Base-by-base conservation (phyloP, 2,797 vertebrate species). In the Psittacula echo region DNA sequence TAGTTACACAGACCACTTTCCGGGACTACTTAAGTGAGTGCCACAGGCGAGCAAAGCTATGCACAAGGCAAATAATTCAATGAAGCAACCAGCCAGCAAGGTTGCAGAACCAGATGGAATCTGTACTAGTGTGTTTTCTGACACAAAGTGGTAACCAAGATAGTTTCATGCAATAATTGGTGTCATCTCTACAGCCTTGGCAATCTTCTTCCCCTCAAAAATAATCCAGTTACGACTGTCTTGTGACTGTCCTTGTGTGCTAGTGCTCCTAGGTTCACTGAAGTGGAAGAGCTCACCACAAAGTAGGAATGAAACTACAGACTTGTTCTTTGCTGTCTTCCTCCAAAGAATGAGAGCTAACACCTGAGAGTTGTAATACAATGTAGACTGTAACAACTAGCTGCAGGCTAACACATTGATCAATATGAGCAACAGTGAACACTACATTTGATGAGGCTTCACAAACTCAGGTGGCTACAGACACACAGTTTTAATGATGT, bases 371-470 rank as follows among this genome's bases (percentile, higher is more conserved):
- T 3, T 51, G 39, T 18, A 79, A 73, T 18, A 50, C 47, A 34
- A 0, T 1, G 7, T 5, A 34, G 41, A 23, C 45, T 39, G 0
- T 6, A 14, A 0, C 2, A 42, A 15, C 44, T 30, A 41, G 37
- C 62, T 42, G 51, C 67, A 75, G 80, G 73, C 39, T 84, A 75
- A 66, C 62, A 92, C 77, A 90, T 6, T 4, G 74, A 95, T 81
- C 51, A 42, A 0, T 66, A 41, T 24, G 77, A 92, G 64, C 80
- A 82, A 95, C 94, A 90, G 60, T 3, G 1, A 90, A 94, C 88
- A 90, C 37, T 11, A 74, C 85, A 75, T 30, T 79, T 39, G 56
- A 82, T 85, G 95, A 90, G 47, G 39, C 82, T 64, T 85, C 90
- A 95, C 88, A 44, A 27, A 92, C 82, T 78, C 24, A 2, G 87